These are phyloP conservation scores for Goniozus legneri DNA, from an alignment of 1,140 invertebrate genomes.

Conservation along the genomic window DNA sequence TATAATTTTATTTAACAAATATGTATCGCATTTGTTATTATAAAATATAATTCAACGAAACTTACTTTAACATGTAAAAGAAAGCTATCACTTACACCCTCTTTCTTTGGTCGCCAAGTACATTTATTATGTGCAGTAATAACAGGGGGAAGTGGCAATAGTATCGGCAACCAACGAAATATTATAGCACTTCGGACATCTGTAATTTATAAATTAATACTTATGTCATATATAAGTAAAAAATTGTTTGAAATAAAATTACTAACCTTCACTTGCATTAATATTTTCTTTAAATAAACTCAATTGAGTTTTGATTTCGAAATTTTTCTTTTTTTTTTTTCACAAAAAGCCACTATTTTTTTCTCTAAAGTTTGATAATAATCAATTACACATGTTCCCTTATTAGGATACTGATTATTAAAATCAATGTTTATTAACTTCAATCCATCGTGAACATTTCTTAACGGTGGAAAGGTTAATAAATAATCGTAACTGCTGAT, in stretches of 20 bases:
- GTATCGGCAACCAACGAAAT: neutral
- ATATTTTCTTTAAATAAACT: neutral
- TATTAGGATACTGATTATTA: neutral
- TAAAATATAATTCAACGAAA: neutral
- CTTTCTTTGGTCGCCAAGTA: neutral
- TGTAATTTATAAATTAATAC: neutral
- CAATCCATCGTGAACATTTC: neutral
- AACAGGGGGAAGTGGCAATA: neutral
- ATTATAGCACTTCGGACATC: neutral
- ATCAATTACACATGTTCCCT: neutral
- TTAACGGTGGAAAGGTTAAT: neutral
- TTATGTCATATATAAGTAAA: neutral
- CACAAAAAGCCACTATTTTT: neutral
- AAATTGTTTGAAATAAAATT: neutral
- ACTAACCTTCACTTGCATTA: neutral
- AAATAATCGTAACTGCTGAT: neutral
- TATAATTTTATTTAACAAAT: neutral
- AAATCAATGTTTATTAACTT: neutral
- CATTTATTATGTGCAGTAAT: neutral
- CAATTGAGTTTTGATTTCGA: neutral
- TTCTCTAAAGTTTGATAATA: neutral
- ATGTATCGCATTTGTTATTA: neutral
- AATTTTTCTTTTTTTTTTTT: neutral
- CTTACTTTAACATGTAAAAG: neutral
- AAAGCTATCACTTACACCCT: neutral